Evolutionary conservation across 2,888 invertebrate genomes (phyloP), one percentile per base, ranked within the genome.

Genomic region (Spodoptera exigua): DNA sequence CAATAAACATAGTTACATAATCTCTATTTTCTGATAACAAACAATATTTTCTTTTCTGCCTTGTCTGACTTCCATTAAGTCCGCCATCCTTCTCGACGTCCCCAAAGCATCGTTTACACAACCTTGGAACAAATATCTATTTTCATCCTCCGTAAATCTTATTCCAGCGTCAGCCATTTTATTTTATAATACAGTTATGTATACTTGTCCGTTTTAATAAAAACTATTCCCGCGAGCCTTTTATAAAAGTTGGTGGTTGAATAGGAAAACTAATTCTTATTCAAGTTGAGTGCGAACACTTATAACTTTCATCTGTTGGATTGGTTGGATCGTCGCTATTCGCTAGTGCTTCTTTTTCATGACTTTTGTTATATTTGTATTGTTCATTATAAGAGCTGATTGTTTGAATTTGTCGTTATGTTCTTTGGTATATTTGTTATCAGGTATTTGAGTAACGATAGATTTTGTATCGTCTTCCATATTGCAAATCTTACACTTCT

Each of bases 181-280:
- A 61, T 61, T 61, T 63, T 59, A 74, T 58, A 58, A 62, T 41
- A 51, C 36, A 44, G 27, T 58, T 48, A 61, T 61, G 40, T 71
- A 43, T 66, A 56, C 61, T 55, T 64, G 66, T 61, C 58, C 10
- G 44, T 56, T 74, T 58, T 52, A 61, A 76, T 58, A 74, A 74
- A 63, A 70, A 61, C 61, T 60, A 70, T 65, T 68, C 54, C 51
- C 67, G 47, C 58, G 55, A 60, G 47, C 37, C 36, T 65, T 27
- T 54, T 48, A 60, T 67, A 62, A 67, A 75, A 74, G 51, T 79
- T 74, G 57, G 40, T 51, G 47, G 46, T 53, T 59, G 59, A 61
- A 56, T 65, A 72, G 74, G 48, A 43, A 47, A 75, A 58, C 76
- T 79, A 67, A 80, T 84, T 84, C 74, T 63, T 75, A 83, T 84